A percentile compares a stretch with the other conserved stretches of the same genome.
Evolutionary conservation across 2,113 vertebrate species (phyloP).

Genomic region (Ovibos moschatus): DNA sequence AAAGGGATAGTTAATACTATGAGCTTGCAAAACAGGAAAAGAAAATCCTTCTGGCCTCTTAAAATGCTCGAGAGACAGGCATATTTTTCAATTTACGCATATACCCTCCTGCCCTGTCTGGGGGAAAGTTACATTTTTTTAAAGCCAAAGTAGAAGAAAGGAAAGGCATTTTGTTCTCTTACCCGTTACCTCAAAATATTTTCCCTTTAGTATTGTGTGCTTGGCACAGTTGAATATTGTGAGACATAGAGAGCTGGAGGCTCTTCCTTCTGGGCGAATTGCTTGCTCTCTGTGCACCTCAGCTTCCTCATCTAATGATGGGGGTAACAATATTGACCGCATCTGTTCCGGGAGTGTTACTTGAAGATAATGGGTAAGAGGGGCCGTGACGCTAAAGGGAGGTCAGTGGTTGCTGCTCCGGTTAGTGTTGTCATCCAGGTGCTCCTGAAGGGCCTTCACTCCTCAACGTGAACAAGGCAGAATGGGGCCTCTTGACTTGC

Average conservation of each 20-base stretch:
- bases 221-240: not conserved
- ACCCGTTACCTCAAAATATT: not conserved
- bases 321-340: rapidly evolving
- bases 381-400: not conserved
- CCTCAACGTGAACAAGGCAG: not conserved
- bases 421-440: no score
- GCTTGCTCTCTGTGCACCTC: not conserved
- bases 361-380: rapidly evolving
- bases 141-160: not conserved
- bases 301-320: not conserved
- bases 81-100: constrained; percentile 18
- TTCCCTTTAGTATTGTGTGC: not conserved
- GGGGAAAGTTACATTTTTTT: not conserved
- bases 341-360: not conserved
- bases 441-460: not conserved
- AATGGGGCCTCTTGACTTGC: not conserved
- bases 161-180: not conserved
- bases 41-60: not conserved
- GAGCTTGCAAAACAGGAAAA: not conserved
- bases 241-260: rapidly evolving
- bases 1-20: not conserved
- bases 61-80: not conserved
- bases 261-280: not conserved
- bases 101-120: not conserved
- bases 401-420: rapidly evolving